Conservation (phyloP, 2,797 vertebrate genomes). For the Artibeus jamaicensis region DNA sequence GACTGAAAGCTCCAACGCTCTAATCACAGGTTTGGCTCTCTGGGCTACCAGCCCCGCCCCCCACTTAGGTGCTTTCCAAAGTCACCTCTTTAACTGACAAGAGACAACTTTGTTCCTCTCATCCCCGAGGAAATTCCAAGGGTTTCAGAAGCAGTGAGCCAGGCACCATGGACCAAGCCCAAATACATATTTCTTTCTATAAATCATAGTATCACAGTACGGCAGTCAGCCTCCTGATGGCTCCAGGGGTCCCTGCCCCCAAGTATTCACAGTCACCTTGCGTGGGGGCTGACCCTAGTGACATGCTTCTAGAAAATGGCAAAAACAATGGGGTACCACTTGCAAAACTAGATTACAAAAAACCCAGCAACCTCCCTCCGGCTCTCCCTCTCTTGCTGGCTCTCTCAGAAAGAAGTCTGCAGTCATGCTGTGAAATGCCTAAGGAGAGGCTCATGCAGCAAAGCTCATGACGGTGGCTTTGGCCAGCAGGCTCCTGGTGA, state of each 20-base stretch:
- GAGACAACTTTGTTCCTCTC: background rate
- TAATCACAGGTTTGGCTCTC: background rate
- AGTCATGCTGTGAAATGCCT: background rate
- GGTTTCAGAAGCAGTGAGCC: background rate
- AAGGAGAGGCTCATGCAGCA: background rate
- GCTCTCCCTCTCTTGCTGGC: background rate
- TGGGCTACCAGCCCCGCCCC: background rate
- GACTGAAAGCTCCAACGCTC: background rate
- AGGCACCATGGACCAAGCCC: background rate
- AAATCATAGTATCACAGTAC: background rate
- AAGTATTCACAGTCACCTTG: background rate
- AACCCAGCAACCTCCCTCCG: background rate
- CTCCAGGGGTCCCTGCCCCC: background rate
- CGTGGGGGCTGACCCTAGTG: background rate
- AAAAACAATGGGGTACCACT: background rate
- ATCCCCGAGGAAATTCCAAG: background rate
- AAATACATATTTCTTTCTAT: background rate
- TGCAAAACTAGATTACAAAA: background rate
- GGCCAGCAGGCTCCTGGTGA: background rate
- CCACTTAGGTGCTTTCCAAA: background rate
- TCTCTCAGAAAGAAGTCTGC: background rate
- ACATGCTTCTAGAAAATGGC: background rate
- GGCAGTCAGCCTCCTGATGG: background rate
- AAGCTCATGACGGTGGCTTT: background rate
- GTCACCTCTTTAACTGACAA: background rate